phyloP scores from a whole-genome alignment of 1,140 invertebrate species.

The Drosophila truncata region DNA sequence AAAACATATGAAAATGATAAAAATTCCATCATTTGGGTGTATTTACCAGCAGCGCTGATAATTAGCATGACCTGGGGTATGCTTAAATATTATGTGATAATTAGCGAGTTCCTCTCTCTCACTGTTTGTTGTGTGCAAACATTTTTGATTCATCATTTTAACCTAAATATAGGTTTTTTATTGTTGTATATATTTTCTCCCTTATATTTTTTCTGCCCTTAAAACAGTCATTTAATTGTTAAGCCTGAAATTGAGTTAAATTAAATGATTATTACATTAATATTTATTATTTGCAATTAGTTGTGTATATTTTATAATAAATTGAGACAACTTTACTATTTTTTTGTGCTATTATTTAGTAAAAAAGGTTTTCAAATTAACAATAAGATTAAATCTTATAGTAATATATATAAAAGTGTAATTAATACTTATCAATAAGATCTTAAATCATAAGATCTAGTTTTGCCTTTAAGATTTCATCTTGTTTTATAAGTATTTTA shows the following conservation, averaged over 20 bases:
- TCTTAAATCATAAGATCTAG: too few relatives aligned
- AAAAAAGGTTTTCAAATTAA: too few relatives aligned
- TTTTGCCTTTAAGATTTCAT: too few relatives aligned
- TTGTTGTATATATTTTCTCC: background rate
- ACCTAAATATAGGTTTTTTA: slow-evolving; percentile 1
- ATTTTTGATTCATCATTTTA: slow-evolving; percentile 4
- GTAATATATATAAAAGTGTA: too few relatives aligned
- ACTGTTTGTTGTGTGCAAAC: slow-evolving; percentile 12
- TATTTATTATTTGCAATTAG: too few relatives aligned
- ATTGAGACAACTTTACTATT: too few relatives aligned
- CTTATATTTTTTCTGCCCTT: background rate
- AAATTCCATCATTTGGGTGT: slow-evolving; percentile 7
- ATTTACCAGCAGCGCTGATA: slow-evolving; percentile 6
- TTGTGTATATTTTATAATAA: too few relatives aligned
- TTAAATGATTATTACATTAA: background rate
- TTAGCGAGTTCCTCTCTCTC: slow-evolving; percentile 20
- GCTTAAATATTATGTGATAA: slow-evolving; percentile 28
- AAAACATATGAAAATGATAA: slow-evolving; percentile 10
- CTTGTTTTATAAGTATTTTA: too few relatives aligned
- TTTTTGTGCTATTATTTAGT: too few relatives aligned
- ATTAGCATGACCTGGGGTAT: slow-evolving; percentile 23
- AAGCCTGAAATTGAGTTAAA: background rate
- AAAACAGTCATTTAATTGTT: background rate
- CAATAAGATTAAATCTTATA: too few relatives aligned
- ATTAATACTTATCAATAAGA: too few relatives aligned